Percentiles rank a stretch among this genome's conserved stretches.
phyloP scores from a whole-genome alignment of 2,888 invertebrate genomes.

The Heliothis peltigera region DNA sequence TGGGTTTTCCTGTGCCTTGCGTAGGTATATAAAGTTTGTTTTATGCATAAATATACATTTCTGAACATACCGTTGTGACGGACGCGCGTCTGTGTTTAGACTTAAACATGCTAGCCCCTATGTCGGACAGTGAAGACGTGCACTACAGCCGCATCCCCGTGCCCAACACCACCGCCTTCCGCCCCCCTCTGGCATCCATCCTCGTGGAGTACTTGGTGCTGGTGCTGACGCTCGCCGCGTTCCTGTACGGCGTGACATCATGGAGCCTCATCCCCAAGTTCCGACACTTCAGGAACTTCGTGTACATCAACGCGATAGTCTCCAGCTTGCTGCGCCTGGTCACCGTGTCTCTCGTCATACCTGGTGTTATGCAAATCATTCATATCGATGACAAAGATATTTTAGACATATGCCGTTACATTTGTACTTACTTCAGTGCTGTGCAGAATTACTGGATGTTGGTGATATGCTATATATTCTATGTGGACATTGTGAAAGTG shows the following conservation, averaged over 20 bases:
- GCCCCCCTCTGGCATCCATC: conserved; percentile 31
- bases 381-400: conserved; percentile 37
- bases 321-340: conserved; percentile 34
- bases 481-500: conserved; percentile 50
- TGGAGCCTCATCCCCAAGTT: conserved; percentile 42
- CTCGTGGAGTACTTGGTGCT: conserved; percentile 39
- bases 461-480: conserved; percentile 49
- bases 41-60: conserved; percentile 33
- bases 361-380: conserved; percentile 34
- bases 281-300: conserved; percentile 42
- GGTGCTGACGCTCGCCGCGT: conserved; percentile 31
- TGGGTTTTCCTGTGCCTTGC: conserved; percentile 34
- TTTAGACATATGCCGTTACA: conserved; percentile 40
- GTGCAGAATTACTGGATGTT: conserved; percentile 51
- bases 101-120: conserved; percentile 15
- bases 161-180: conserved; percentile 41
- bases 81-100: conserved; percentile 17
- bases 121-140: conserved; percentile 42
- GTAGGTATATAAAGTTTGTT: conserved; percentile 23
- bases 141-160: conserved; percentile 41
- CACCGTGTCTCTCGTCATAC: conserved; percentile 40
- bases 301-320: conserved; percentile 30
- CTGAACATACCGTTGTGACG: conserved; percentile 28
- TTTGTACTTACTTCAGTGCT: conserved; percentile 40
- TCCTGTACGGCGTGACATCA: conserved; percentile 33